phyloP scores from a whole-genome alignment of 2,888 invertebrate species.

The Netelia virgata region DNA sequence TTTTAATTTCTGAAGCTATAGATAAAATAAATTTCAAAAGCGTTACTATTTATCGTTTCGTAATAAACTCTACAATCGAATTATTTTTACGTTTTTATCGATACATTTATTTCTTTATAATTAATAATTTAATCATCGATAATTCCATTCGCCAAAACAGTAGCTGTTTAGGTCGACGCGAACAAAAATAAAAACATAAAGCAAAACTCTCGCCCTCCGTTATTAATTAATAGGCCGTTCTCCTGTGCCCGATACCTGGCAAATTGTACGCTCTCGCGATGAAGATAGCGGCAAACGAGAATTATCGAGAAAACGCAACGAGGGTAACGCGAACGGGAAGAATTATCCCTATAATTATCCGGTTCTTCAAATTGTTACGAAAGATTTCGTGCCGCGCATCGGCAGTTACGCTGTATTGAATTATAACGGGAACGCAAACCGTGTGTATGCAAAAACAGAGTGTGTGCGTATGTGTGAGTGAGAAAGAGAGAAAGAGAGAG shows the following conservation, averaged over 20 bases:
- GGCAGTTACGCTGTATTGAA: slow-evolving; percentile 39
- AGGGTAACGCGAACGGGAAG: background rate
- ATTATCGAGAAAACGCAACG: slow-evolving; percentile 4
- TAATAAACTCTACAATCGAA: background rate
- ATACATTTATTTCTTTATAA: background rate
- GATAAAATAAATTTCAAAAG: background rate
- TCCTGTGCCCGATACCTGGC: background rate
- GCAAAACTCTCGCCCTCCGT: background rate
- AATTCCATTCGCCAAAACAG: background rate
- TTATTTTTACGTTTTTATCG: background rate
- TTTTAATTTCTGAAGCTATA: background rate
- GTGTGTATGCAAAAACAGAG: background rate
- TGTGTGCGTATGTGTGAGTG: background rate
- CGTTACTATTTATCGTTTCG: background rate
- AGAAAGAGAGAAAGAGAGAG: too few species aligned
- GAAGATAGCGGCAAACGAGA: slow-evolving; percentile 14
- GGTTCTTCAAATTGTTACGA: slow-evolving; percentile 50
- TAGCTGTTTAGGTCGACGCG: background rate
- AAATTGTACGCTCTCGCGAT: slow-evolving; percentile 9
- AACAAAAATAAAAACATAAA: background rate
- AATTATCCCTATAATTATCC: slow-evolving; percentile 59
- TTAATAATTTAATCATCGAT: background rate
- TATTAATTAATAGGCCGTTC: slow-evolving; percentile 37
- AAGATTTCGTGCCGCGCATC: slow-evolving; percentile 15
- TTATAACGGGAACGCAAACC: background rate